Conservation (phyloP, 92 coral and sea anemone species). For the Micromussa lordhowensis region DNA sequence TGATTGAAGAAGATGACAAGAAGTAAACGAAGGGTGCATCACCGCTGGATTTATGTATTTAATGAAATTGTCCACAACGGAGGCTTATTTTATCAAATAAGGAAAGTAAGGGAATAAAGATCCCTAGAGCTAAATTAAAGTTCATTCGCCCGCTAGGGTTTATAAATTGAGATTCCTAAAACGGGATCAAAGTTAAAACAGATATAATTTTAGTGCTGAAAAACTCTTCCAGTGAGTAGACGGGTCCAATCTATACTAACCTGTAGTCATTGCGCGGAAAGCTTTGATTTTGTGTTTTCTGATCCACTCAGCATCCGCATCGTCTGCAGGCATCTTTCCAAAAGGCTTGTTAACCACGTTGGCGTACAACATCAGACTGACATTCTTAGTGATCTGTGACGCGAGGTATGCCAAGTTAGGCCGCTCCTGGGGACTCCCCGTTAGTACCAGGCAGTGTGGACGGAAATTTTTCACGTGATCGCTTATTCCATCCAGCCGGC, state of each 20-base stretch:
- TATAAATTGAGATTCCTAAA: no score
- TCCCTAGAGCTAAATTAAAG: no score
- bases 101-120: no score
- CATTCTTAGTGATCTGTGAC: slow-evolving; percentile 92
- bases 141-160: no score
- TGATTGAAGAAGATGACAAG: no score
- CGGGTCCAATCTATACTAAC: slow-evolving; percentile 25
- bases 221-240: no score
- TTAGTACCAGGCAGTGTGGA: slow-evolving; percentile 93
- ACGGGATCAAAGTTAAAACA: not conserved
- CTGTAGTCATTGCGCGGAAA: slow-evolving; percentile 85
- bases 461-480: slow-evolving; percentile 99
- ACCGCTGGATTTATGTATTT: no score
- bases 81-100: no score
- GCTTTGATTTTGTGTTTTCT: slow-evolving; percentile 85
- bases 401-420: slow-evolving; percentile 76
- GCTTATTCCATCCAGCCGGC: slow-evolving; percentile 77
- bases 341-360: slow-evolving; percentile 63
- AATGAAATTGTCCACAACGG: no score
- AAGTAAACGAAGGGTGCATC: no score
- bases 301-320: slow-evolving; percentile 77
- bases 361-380: slow-evolving; percentile 92
- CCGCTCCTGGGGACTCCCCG: slow-evolving; percentile 79
- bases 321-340: slow-evolving; percentile 46
- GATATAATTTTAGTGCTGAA: no score